A percentile compares a stretch with the other conserved stretches of the same genome.
Evolutionary conservation across 2,888 invertebrate species (phyloP).

Genomic region (Polylopha cassiicola): DNA sequence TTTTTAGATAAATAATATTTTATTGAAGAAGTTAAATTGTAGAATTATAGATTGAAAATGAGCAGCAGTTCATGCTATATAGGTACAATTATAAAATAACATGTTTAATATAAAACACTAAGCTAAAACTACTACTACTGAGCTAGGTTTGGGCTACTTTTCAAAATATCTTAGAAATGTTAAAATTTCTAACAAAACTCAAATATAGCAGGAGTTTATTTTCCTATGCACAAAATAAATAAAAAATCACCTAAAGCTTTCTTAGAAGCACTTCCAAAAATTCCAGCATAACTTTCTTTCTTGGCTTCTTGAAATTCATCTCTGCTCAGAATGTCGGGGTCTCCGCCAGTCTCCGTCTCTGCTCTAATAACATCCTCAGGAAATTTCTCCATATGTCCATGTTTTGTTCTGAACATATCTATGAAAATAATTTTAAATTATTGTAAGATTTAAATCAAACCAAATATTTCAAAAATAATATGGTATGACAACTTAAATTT

Average conservation of each 20-base stretch:
- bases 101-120: no score
- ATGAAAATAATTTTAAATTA: background rate
- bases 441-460: slow-evolving; percentile 6
- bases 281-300: slow-evolving; percentile 64
- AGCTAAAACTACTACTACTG: no score
- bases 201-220: no score
- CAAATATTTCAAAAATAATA: slow-evolving; percentile 7
- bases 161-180: no score
- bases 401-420: slow-evolving; percentile 81
- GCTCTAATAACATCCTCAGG: slow-evolving; percentile 86
- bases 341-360: slow-evolving; percentile 83
- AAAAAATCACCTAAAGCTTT: slow-evolving; percentile 37
- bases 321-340: slow-evolving; percentile 81
- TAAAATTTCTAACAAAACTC: no score
- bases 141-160: no score
- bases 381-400: slow-evolving; percentile 86
- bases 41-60: no score
- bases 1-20: no score
- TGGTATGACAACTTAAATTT: no score
- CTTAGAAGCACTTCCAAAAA: slow-evolving; percentile 60
- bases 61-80: no score
- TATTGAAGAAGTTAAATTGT: no score
- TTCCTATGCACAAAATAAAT: slow-evolving; percentile 7
- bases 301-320: slow-evolving; percentile 72
- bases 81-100: no score